Percentiles rank a stretch among this genome's conserved stretches.
Conservation (phyloP, 2,113 vertebrate species). For the Oenanthe oenanthe region DNA sequence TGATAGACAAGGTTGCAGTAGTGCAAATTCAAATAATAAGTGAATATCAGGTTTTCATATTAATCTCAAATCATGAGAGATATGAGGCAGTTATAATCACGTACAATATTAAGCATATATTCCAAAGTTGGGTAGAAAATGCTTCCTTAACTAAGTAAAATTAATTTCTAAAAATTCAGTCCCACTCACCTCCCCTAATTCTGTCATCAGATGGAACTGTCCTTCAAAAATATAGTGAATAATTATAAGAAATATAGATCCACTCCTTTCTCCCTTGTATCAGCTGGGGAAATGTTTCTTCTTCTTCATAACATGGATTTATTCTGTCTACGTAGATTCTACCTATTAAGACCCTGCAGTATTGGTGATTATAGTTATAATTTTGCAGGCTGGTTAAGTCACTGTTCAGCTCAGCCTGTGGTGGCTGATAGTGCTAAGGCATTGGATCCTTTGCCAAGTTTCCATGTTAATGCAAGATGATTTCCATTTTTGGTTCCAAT, state of each 20-base stretch:
- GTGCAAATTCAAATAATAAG: not conserved
- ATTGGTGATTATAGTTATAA: rapidly evolving
- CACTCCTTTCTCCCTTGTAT: rapidly evolving
- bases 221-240: not conserved
- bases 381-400: not conserved
- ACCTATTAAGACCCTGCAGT: not conserved
- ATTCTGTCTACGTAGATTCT: not conserved
- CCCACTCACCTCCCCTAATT: not conserved
- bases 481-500: not conserved
- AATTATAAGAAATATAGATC: not conserved
- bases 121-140: not conserved
- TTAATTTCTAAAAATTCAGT: not conserved
- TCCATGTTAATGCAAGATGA: not conserved
- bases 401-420: not conserved
- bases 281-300: not conserved
- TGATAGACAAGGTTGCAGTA: not conserved
- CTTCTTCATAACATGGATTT: not conserved
- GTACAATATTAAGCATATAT: not conserved
- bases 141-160: not conserved
- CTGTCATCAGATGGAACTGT: not conserved
- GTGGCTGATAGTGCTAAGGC: rapidly evolving
- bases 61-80: not conserved
- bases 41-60: not conserved
- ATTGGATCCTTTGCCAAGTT: not conserved
- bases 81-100: not conserved